Percentiles rank a stretch among this genome's conserved stretches.
phyloP scores from a whole-genome alignment of 2,888 invertebrate genomes.

The Leucoma salicis region DNA sequence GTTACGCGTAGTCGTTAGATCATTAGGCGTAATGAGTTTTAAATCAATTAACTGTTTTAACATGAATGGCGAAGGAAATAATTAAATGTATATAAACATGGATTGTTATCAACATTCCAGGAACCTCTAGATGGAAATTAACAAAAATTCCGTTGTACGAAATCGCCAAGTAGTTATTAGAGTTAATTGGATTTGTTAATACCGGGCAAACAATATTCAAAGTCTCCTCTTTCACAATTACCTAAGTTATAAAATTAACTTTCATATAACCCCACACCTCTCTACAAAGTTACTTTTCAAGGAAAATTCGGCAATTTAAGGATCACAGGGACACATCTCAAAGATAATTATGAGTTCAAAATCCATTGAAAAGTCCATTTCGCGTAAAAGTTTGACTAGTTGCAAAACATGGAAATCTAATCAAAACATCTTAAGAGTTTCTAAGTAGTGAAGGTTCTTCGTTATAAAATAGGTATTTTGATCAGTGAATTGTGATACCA shows the following conservation, averaged over 20 bases:
- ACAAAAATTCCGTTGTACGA: constrained; percentile 3
- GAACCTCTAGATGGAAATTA: constrained; percentile 10
- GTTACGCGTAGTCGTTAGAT: too few relatives aligned
- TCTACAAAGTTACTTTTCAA: constrained; percentile 24
- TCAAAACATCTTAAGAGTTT: constrained; percentile 45
- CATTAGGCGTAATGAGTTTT: too few relatives aligned
- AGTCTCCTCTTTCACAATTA: constrained; percentile 15
- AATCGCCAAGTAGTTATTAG: constrained; percentile 15
- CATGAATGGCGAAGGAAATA: neutral
- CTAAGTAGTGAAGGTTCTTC: constrained; percentile 33
- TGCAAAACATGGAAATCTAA: constrained; percentile 50
- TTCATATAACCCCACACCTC: constrained; percentile 23
- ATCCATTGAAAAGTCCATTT: constrained; percentile 35
- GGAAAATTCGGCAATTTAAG: constrained; percentile 26
- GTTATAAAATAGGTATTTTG: constrained; percentile 48
- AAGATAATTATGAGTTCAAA: constrained; percentile 33
- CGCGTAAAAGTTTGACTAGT: constrained; percentile 30
- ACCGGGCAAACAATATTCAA: constrained; percentile 16
- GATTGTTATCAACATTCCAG: neutral
- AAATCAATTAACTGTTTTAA: too few relatives aligned
- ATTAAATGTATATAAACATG: neutral
- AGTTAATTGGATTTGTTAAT: constrained; percentile 24
- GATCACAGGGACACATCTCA: constrained; percentile 26
- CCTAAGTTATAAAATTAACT: constrained; percentile 24
- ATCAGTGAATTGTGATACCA: constrained; percentile 42